These are phyloP conservation scores for Armadillidium nasatum DNA, from an alignment of 1,140 invertebrate species.

Conservation along the genomic window DNA sequence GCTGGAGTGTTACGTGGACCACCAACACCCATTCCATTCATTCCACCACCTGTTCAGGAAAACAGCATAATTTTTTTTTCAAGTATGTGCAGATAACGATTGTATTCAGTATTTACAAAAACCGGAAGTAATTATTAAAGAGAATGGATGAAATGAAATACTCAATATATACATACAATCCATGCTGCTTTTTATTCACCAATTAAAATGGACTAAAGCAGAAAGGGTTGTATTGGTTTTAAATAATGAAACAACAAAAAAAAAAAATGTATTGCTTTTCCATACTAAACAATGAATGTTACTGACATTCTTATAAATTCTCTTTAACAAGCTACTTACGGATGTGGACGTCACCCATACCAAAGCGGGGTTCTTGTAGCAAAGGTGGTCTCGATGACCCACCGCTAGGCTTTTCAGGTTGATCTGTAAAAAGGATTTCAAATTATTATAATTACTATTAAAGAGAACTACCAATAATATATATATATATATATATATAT, in stretches of 20 bases:
- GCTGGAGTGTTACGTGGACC: slow-evolving; percentile 38
- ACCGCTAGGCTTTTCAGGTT: slow-evolving; percentile 18
- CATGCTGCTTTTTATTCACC: no score
- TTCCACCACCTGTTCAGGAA: slow-evolving; percentile 37
- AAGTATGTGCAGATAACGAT: neutral
- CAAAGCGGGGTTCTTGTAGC: slow-evolving; percentile 77
- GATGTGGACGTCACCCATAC: slow-evolving; percentile 74
- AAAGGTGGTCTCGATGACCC: slow-evolving; percentile 55
- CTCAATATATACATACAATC: no score
- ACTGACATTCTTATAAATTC: neutral
- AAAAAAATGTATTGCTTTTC: no score
- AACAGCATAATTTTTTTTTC: neutral
- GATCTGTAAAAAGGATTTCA: neutral
- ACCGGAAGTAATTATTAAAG: neutral
- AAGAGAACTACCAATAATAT: no score
- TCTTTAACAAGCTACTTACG: slow-evolving; percentile 60
- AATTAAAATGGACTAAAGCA: no score
- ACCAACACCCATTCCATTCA: slow-evolving; percentile 41
- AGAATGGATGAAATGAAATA: neutral
- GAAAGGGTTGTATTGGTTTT: no score
- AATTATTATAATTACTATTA: no score
- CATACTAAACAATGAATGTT: no score
- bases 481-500: no score
- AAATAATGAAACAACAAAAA: no score
- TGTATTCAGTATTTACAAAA: neutral